Evolutionary conservation across 1,140 invertebrate species (phyloP), one percentile per base, ranked within the genome.

Genomic region (Ooceraea biroi): DNA sequence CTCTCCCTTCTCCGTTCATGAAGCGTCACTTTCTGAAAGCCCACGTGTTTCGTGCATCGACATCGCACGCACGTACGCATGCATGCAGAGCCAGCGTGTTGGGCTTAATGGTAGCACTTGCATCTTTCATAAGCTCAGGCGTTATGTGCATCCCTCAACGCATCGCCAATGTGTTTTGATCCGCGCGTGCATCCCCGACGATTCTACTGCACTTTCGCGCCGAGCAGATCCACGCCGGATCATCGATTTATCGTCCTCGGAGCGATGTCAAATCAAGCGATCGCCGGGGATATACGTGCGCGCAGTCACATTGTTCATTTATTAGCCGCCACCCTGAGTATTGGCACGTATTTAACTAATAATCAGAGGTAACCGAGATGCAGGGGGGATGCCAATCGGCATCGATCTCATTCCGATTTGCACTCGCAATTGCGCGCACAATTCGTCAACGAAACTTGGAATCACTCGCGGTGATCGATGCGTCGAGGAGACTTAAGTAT

Each of bases 31-130:
- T 65, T 61, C 46, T 27, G 71, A 63, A 61, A 76, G 57, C 57
- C 58, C 80, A 12, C 36, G 72, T 41, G 36, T 77, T 36, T 55
- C 69, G 44, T 44, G 63, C 19, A 77, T 36, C 44, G 22, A 78
- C 30, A 25, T 57, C 2, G 68, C 22, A 12, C n/a, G 14, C 25
- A 55, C 69, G 30, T 63, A 36, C 57, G 66, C 52, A 36, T 55
- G 27, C 52, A 52, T n/a, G n/a, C n/a, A 22, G 25, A 11, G 11
- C 41, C 17, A 57, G 36, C 66, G 46, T 55, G 30, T 71, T 52
- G 44, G 41, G 61, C 71, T 85, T 85, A 87, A 87, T 88, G 61
- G 85, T 41, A n/a, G 76, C 44, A 71, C 52, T 74, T 84, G 83
- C 83, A 84, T 84, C 65, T 80, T 84, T 84, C 69, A 84, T 84